Base-by-base conservation (phyloP, 2,797 vertebrate species). In the Neostethus bicornis region DNA sequence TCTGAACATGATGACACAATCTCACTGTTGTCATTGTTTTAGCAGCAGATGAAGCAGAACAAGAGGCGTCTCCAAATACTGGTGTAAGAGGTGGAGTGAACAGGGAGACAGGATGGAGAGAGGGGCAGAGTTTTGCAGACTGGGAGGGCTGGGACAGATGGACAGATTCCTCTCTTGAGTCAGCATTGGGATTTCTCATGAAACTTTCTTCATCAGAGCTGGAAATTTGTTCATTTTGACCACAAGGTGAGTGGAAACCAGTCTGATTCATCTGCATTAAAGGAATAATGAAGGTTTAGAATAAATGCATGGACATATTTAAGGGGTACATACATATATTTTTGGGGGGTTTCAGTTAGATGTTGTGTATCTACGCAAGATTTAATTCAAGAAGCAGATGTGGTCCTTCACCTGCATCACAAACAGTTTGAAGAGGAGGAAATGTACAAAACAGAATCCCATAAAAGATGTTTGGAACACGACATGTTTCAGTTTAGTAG, bases 71-170 rank as follows among this genome's bases (percentile, higher is more conserved):
- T 62, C 79, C 5, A 6, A 46, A 16, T 52, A 57, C 51, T 52
- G 42, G 53, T 70, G 50, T 61, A 26, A 46, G 68, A 73, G 80
- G 46, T 49, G 77, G 77, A 77, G 77, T 62, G 47, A 50, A 62
- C 55, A 54, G 57, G 61, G 16, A 29, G 39, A 51, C 43, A 32
- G 44, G 66, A 77, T 56, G 72, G 68, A 79, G 66, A 53, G 26
- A 63, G 42, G 52, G 73, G 53, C 62, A 62, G 66, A 70, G 58
- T 60, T 42, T 51, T 61, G 39, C 60, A 53, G 44, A 58, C 26
- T 44, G 61, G 51, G 20, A 50, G 50, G 12, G 16, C 46, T 65
- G 58, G 38, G 53, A 64, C 29, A 41, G 23, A 35, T 51, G 21
- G 24, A 51, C 29, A 16, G 16, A 26, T 20, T 4, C 14, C 17